Percentiles rank a stretch among this genome's conserved stretches.
Conservation (phyloP, 2,888 invertebrate genomes). For the Argyra leucocephala region DNA sequence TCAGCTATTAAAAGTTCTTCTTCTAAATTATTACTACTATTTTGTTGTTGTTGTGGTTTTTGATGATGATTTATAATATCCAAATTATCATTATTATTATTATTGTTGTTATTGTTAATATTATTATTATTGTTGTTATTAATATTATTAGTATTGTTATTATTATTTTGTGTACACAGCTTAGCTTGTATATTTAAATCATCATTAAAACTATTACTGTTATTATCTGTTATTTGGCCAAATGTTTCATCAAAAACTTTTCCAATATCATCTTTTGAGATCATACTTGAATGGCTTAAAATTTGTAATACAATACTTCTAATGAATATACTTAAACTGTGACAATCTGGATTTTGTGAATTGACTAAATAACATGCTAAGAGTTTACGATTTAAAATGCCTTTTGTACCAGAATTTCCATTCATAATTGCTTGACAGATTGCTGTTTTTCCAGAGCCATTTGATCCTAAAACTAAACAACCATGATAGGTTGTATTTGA, state of each 20-base stretch:
- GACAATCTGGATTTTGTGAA: constrained; percentile 74
- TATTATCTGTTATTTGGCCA: constrained; percentile 8
- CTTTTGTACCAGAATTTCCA: constrained; percentile 43
- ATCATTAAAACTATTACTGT: neutral
- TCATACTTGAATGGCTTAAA: constrained; percentile 54
- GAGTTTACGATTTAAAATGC: constrained; percentile 57
- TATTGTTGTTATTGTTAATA: neutral
- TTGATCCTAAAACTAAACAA: constrained; percentile 78
- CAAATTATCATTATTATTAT: neutral
- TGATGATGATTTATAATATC: neutral
- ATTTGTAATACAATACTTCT: constrained; percentile 77
- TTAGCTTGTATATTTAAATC: constrained; percentile 28
- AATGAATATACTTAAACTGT: constrained; percentile 78
- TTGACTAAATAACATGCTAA: constrained; percentile 82
- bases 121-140: neutral
- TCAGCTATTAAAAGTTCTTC: constrained; percentile 42
- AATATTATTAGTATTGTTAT: neutral
- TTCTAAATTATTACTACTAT: constrained; percentile 19
- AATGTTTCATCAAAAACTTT: constrained; percentile 33
- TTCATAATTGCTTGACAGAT: constrained; percentile 61
- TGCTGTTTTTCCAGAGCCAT: constrained; percentile 91
- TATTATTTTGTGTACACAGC: constrained; percentile 36
- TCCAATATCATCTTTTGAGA: constrained; percentile 35
- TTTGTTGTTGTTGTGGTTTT: too few species aligned
- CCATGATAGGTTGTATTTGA: constrained; percentile 53